These are phyloP conservation scores for Cybosia mesomella DNA, from an alignment of 2,888 invertebrate genomes.

Conservation along the genomic window DNA sequence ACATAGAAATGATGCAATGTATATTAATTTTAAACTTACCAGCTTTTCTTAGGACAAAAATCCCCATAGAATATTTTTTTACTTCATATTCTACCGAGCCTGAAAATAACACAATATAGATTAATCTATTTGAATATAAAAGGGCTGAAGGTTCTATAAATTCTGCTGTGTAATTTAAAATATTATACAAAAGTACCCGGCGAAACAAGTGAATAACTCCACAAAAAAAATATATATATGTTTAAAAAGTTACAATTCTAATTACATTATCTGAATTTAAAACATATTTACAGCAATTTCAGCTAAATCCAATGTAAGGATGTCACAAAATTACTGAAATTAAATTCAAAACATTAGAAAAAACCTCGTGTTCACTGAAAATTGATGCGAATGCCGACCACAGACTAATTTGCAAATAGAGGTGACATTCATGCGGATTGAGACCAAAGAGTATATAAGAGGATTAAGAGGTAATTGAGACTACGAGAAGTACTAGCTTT, in stretches of 20 bases:
- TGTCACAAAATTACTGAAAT: slow-evolving; percentile 36
- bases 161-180: slow-evolving; percentile 20
- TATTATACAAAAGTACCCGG: slow-evolving; percentile 55
- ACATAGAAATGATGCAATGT: slow-evolving; percentile 41
- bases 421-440: too few relatives aligned
- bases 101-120: slow-evolving; percentile 29
- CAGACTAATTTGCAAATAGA: slow-evolving; percentile 11
- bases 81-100: slow-evolving; percentile 50
- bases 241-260: slow-evolving; percentile 12
- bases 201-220: slow-evolving; percentile 36
- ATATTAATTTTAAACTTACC: slow-evolving; percentile 60
- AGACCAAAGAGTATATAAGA: too few relatives aligned
- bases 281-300: slow-evolving; percentile 20
- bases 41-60: slow-evolving; percentile 55
- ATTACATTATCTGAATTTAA: slow-evolving; percentile 14
- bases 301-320: slow-evolving; percentile 18
- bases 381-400: slow-evolving; percentile 17
- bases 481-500: too few relatives aligned
- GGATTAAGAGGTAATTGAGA: too few relatives aligned
- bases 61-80: slow-evolving; percentile 64
- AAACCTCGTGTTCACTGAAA: slow-evolving; percentile 52
- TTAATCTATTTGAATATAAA: neutral
- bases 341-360: slow-evolving; percentile 62
- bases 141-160: neutral
- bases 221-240: slow-evolving; percentile 14